Base-by-base conservation (phyloP, 2,888 invertebrate species). In the Orthosia incerta region DNA sequence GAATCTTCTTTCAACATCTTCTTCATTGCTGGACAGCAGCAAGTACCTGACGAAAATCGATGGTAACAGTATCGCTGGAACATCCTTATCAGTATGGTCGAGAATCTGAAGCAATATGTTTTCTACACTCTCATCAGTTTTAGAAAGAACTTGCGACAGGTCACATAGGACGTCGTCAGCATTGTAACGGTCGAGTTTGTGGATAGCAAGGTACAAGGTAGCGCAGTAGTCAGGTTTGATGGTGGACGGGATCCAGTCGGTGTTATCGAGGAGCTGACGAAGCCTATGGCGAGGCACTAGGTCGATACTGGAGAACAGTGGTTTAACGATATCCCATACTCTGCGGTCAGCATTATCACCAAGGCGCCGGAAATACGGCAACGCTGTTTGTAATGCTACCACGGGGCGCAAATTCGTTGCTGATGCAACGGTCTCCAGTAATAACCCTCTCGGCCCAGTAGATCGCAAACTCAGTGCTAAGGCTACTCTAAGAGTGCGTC, bases 11-110 rank as follows among this genome's bases (percentile, higher is more conserved):
- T 84, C 85, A 67, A 89, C 89, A 50, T 84, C 82, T 7, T 87
- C 80, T 70, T 90, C 88, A 57, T 78, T 87, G 78, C 86, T 87
- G 57, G 90, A 87, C 3, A 92, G 71, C 59, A 93, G 79, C 23
- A 94, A 84, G 71, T 89, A 92, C 81, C 91, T 93, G 0, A 89
- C 88, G 20, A 92, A 83, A 60, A 94, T 81, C 46, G 90, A 86
- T 4, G 91, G 76, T 71, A 87, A 88, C 51, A 91, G 62, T 61
- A 79, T 76, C 20, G 80, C 73, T 0, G 71, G n/a, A 15, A 79
- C 15, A 9, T 87, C 76, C 5, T 74, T 60, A 3, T 83, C 67
- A 13, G 60, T 75, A 9, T 12, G 51, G 16, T 74, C 55, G 0
- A 92, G 68, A 62, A 88, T 86, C 11, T 76, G 64, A 39, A 76